Evolutionary conservation across 2,888 invertebrate species (phyloP).

Genomic region (Phyto melanocephala): DNA sequence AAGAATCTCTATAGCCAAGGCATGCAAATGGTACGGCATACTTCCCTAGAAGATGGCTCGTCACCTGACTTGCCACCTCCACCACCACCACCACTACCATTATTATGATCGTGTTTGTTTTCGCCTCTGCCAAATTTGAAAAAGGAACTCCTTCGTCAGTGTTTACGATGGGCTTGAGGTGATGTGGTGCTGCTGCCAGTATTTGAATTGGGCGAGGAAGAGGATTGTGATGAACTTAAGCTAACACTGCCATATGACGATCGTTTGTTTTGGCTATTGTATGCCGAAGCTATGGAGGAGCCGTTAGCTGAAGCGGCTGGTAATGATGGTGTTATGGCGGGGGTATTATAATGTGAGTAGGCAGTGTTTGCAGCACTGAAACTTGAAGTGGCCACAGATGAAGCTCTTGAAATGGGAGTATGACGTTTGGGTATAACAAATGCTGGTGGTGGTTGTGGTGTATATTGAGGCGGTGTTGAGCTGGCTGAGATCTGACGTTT

Average conservation of each 20-base stretch:
- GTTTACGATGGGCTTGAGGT: constrained; percentile 73
- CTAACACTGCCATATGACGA: constrained; percentile 72
- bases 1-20: constrained; percentile 74
- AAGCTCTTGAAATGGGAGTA: constrained; percentile 73
- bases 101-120: constrained; percentile 32
- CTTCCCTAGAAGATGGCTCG: constrained; percentile 72
- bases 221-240: constrained; percentile 65
- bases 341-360: constrained; percentile 37
- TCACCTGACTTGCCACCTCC: constrained; percentile 68
- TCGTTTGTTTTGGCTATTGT: constrained; percentile 66
- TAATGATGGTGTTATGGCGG: constrained; percentile 29
- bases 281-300: constrained; percentile 13
- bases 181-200: constrained; percentile 65
- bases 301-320: neutral
- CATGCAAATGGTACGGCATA: constrained; percentile 77
- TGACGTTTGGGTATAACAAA: constrained; percentile 78
- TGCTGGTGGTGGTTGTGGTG: constrained; percentile 77
- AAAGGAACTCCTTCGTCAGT: constrained; percentile 79
- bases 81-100: constrained; percentile 24
- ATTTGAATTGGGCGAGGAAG: constrained; percentile 54
- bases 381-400: constrained; percentile 69
- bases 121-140: constrained; percentile 72
- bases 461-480: constrained; percentile 78
- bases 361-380: constrained; percentile 51
- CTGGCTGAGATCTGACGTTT: constrained; percentile 77